Evolutionary conservation across 2,888 invertebrate species (phyloP).

Genomic region (Coleophora flavipennella): DNA sequence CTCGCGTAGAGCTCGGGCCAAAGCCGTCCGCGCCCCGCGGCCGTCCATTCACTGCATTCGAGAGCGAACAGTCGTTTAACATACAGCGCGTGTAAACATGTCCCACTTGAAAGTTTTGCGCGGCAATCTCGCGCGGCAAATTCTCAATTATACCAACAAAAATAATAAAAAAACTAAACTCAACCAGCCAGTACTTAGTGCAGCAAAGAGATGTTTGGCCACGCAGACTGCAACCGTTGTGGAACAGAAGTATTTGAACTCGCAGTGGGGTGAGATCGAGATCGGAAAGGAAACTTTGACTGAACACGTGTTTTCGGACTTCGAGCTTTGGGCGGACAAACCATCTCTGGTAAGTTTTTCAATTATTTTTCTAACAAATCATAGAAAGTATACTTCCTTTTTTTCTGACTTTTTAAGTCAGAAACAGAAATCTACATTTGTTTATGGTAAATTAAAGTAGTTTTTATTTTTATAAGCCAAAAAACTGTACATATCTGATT

Average conservation of each 20-base stretch:
- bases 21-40: conserved; percentile 16
- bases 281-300: conserved; percentile 72
- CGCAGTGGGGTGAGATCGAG: conserved; percentile 64
- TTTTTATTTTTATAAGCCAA: too few relatives aligned
- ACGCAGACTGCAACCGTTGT: conserved; percentile 44
- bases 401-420: too few relatives aligned
- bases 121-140: conserved; percentile 52
- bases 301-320: conserved; percentile 72
- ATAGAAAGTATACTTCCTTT: too few relatives aligned
- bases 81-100: conserved; percentile 30
- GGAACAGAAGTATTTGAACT: conserved; percentile 43
- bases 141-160: conserved; percentile 36
- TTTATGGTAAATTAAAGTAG: too few relatives aligned
- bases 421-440: too few relatives aligned
- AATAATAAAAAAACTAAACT: conserved; percentile 31
- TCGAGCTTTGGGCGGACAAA: conserved; percentile 70
- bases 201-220: conserved; percentile 35
- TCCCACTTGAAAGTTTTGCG: conserved; percentile 62
- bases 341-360: conserved; percentile 75
- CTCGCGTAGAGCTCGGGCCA: conserved; percentile 18
- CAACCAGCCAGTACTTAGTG: conserved; percentile 17
- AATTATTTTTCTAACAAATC: too few relatives aligned
- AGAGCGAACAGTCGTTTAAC: conserved; percentile 1
- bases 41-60: conserved; percentile 2
- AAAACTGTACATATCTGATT: too few relatives aligned